Conservation (phyloP, 2,113 vertebrate species). For the Pituophis catenifer region DNA sequence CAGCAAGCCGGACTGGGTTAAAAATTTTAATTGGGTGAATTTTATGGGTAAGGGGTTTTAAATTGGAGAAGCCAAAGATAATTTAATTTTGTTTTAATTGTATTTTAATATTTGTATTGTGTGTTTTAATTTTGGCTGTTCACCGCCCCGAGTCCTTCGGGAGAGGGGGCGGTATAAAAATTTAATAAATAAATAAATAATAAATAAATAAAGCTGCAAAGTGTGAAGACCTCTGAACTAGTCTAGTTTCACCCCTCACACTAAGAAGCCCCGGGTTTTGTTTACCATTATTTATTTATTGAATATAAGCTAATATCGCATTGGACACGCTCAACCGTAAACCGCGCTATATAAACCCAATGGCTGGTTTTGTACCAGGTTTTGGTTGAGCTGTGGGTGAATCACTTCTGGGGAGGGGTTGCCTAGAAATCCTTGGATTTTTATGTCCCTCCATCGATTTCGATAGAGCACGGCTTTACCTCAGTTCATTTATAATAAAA, state of each 20-base stretch:
- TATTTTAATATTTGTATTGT: no score
- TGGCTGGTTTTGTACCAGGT: neutral
- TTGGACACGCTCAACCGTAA: neutral
- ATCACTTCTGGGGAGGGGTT: neutral
- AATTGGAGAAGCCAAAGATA: no score
- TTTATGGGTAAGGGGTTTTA: no score
- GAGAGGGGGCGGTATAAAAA: no score
- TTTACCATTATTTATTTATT: neutral
- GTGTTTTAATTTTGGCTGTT: no score
- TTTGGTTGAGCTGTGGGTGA: neutral
- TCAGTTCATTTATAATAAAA: neutral
- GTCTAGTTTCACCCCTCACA: neutral
- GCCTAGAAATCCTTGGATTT: neutral
- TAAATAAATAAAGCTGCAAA: no score
- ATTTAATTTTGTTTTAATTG: no score
- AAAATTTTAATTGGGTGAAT: no score
- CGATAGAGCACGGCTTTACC: neutral
- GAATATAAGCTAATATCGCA: neutral
- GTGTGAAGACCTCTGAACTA: no score
- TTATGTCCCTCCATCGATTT: neutral
- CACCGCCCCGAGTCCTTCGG: no score
- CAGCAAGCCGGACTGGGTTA: no score
- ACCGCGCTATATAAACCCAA: neutral
- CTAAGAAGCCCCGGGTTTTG: neutral
- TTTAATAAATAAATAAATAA: no score